Evolutionary conservation across 2,113 vertebrate species (phyloP).

Genomic region (Pseudopodoces humilis): DNA sequence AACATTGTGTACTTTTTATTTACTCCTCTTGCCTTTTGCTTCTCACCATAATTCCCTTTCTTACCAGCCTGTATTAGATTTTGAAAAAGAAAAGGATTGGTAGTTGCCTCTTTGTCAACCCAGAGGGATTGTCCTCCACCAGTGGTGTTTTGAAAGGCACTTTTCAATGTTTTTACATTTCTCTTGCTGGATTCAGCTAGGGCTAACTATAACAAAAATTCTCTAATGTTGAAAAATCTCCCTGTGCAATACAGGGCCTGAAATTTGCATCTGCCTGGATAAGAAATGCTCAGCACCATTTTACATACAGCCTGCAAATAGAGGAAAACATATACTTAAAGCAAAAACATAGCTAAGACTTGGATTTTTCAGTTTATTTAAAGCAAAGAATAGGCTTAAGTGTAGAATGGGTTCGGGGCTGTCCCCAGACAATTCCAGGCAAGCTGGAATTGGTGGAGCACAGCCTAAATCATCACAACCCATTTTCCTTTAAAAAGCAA

Average conservation of each 20-base stretch:
- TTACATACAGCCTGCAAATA: neutral
- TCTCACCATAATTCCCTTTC: neutral
- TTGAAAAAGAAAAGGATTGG: neutral
- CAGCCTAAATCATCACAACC: neutral
- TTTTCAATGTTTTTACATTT: neutral
- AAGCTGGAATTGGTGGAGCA: neutral
- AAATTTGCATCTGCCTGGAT: neutral
- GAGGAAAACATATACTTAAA: neutral
- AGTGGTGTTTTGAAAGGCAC: neutral
- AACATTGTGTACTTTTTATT: neutral
- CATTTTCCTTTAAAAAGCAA: conserved; percentile 32
- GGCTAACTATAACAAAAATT: neutral
- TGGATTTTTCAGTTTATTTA: neutral
- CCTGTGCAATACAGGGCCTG: neutral
- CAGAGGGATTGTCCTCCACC: neutral
- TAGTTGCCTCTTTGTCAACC: neutral
- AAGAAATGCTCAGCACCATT: neutral
- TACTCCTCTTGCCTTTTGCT: neutral
- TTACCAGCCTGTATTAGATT: neutral
- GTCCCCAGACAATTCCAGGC: neutral
- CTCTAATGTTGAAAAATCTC: neutral
- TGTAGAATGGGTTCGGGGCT: neutral
- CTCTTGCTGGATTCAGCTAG: neutral
- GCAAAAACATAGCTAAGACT: neutral
- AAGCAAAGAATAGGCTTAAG: neutral